phyloP scores from a whole-genome alignment of 37 sponge, comb jelly and placozoan species.

The Amphimedon queenslandica region DNA sequence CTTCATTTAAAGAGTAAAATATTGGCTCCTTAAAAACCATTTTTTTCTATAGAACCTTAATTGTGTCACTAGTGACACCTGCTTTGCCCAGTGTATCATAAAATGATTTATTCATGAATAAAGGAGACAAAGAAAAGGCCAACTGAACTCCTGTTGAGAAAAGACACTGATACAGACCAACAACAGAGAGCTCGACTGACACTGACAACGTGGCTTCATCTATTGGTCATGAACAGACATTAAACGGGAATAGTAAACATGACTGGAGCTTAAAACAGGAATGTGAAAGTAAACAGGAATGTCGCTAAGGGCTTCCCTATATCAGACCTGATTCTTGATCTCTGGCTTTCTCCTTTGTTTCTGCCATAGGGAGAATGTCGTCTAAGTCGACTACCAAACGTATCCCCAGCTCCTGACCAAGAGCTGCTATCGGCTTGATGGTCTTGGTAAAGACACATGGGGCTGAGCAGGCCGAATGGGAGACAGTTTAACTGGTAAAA shows the following conservation, averaged over 20 bases:
- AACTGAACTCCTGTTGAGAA: no score
- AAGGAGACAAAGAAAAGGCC: neutral
- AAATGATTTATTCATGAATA: neutral
- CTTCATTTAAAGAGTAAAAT: neutral
- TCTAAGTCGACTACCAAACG: no score
- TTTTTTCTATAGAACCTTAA: neutral
- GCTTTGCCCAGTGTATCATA: neutral
- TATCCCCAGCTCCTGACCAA: no score
- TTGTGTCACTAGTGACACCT: neutral
- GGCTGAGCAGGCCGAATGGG: no score
- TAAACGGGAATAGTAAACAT: neutral
- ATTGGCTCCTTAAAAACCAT: neutral
- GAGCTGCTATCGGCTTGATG: no score
- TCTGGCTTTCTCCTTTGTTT: neutral
- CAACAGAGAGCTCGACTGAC: no score
- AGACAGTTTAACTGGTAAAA: no score
- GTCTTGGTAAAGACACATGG: no score
- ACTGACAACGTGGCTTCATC: no score
- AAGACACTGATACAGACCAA: no score
- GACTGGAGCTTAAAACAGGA: neutral
- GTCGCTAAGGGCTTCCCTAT: neutral
- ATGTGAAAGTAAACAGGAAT: neutral
- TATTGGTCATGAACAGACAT: neutral
- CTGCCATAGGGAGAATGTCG: no score
- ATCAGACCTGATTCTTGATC: neutral